These are phyloP conservation scores for Sinella curviseta DNA, from an alignment of 1,140 invertebrate genomes.

Conservation along the genomic window DNA sequence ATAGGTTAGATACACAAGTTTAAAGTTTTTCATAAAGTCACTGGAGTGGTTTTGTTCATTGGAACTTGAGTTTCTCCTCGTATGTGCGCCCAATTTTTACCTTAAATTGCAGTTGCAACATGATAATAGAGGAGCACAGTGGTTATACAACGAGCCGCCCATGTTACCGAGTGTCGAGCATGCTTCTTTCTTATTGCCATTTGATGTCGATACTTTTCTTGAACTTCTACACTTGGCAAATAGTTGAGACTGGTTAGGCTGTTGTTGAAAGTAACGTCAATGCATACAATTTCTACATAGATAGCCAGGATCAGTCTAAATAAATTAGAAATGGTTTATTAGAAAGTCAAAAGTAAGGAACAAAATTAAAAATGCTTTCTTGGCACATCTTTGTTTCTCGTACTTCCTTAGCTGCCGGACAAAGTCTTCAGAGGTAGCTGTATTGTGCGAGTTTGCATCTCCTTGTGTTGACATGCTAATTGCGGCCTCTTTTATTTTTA, in stretches of 20 bases:
- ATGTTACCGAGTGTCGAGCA: slow-evolving; percentile 27
- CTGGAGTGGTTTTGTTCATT: not conserved
- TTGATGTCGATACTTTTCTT: not conserved
- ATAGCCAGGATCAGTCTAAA: slow-evolving; percentile 1
- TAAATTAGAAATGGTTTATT: not conserved
- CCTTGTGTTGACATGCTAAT: not conserved
- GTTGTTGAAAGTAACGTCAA: not conserved
- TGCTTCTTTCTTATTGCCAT: not conserved
- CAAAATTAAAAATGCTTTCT: no score
- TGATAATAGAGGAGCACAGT: slow-evolving; percentile 22
- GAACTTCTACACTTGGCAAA: not conserved
- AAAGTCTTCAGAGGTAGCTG: not conserved
- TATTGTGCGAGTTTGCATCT: not conserved
- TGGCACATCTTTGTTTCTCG: not conserved
- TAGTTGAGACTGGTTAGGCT: not conserved
- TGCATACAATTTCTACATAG: not conserved
- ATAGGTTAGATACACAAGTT: no score
- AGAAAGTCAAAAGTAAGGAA: no score
- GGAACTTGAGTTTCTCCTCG: not conserved
- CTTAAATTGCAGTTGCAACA: not conserved
- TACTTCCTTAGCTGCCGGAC: not conserved
- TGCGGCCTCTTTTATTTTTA: not conserved
- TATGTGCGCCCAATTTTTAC: not conserved
- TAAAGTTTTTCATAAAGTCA: no score
- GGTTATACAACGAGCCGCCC: slow-evolving; percentile 21